Evolutionary conservation across 1,140 invertebrate genomes (phyloP), one percentile per base, ranked within the genome.

Genomic region (Pseudachorutes palmiensis): DNA sequence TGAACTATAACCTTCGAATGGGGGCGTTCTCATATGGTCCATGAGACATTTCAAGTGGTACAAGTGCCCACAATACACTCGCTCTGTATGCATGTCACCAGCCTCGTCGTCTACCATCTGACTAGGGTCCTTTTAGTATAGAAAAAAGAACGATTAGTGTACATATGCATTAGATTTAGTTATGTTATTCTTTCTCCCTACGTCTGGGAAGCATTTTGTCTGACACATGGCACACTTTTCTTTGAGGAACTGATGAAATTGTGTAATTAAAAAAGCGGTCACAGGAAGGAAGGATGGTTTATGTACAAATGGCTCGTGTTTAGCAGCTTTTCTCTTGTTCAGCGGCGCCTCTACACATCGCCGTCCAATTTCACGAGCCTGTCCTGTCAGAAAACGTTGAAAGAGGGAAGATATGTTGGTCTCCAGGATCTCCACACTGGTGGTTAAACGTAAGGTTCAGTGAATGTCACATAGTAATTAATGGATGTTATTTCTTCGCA

Each of bases 1-100:
- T 49, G 24, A 55, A 12, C 24, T 3, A 55, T 80, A 83, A 81
- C 87, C 88, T 75, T 84, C 82, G 79, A 90, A 90, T 48, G 88
- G 88, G 24, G 88, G 88, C 67, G 84, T 87, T 74, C 87, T 86
- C 79, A 90, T 84, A 74, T 84, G 89, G 30, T 77, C 81, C 68
- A 86, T 80, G n/a, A 90, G 78, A 76, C 88, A 90, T 61, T 82
- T 81, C 71, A 86, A 81, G 76, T 90, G 88, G 76, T 87, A 89
- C 12, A 88, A 74, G 77, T 90, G 88, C 9, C 86, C 84, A 77
- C 88, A 90, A 72, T 88, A 89, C 1, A 90, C 81, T 70, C 87
- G 81, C 74, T 90, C 88, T 24, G 87, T 80, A 72, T 86, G 84
- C 22, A 79, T 77, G 70, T 84, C 81, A 9, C 80, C 79, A 66